Base-by-base conservation (phyloP, 2,888 invertebrate species). In the Agrochola circellaris region DNA sequence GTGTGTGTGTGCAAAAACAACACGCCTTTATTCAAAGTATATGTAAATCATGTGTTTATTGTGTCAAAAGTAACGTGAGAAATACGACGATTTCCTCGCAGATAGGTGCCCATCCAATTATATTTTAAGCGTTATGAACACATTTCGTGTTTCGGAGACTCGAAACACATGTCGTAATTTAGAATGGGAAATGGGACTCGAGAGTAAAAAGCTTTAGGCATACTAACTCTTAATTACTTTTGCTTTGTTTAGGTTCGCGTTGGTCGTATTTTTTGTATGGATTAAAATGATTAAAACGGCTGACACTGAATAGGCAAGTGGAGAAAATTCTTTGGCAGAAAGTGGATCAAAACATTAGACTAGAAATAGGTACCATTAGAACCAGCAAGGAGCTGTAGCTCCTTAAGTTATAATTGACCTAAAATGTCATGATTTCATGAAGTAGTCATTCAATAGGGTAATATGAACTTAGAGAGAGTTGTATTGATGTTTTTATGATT, bases 81-180 rank as follows among this genome's bases (percentile, higher is more conserved):
- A 78, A 77, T 45, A 75, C 65, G 64, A 65, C 20, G 68, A 73
- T 58, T 75, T 48, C 66, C 73, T 73, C 75, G n/a, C 51, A 73
- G 68, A 72, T 81, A 74, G 69, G 62, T 75, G 67, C 77, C 70
- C 77, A 77, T 83, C 72, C 77, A 79, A 78, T 86, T 86, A 85
- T 75, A 76, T 72, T 71, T 83, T 75, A 83, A 86, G 62, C 75
- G 67, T 75, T 83, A 80, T 85, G 83, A 82, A 78, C 84, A 85
- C 75, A 82, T 85, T 82, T 75, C 61, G 56, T 66, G 73, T 82
- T 82, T 54, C 45, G 48, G 75, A 51, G 75, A 75, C 68, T 75
- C 70, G 42, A 65, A 73, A 82, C 78, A 82, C 51, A 77, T 82
- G 75, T 85, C 77, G 82, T 84, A 77, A 84, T 84, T 82, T 75